Evolutionary conservation across 2,888 invertebrate genomes (phyloP).

Genomic region (Drosophila cognata): DNA sequence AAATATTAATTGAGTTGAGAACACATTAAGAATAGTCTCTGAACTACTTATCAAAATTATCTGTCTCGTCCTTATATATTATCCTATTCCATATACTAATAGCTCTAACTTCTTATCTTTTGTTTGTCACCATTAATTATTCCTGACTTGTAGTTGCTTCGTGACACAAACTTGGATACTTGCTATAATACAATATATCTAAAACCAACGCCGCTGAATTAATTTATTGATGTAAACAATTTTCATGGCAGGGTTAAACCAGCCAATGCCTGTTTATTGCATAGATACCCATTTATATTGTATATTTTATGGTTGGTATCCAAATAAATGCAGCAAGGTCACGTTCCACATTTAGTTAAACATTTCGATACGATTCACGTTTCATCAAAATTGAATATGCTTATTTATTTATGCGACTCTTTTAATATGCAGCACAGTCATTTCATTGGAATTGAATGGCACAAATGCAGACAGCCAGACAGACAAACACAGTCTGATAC

Average conservation of each 20-base stretch:
- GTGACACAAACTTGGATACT: neutral
- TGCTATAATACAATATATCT: neutral
- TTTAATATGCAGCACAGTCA: constrained; percentile 72
- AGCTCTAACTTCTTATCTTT: neutral
- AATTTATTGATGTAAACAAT: constrained; percentile 6
- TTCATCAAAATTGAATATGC: constrained; percentile 77
- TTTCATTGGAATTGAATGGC: constrained; percentile 63
- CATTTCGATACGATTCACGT: constrained; percentile 78
- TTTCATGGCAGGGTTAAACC: neutral
- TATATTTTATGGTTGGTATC: constrained; percentile 14
- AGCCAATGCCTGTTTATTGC: constrained; percentile 4
- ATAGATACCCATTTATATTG: constrained; percentile 16
- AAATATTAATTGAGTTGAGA: neutral
- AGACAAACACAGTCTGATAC: constrained; percentile 4
- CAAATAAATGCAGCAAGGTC: constrained; percentile 57
- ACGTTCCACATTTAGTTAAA: constrained; percentile 71
- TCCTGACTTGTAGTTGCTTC: neutral
- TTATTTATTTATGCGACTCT: constrained; percentile 77
- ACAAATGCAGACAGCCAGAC: constrained; percentile 9
- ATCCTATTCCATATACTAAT: neutral
- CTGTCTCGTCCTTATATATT: neutral
- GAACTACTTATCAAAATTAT: neutral
- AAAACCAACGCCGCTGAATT: neutral
- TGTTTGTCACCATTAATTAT: neutral
- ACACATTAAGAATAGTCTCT: neutral